Evolutionary conservation across 23 tunicate species (phyloP).

Genomic region (Corella eumyota): DNA sequence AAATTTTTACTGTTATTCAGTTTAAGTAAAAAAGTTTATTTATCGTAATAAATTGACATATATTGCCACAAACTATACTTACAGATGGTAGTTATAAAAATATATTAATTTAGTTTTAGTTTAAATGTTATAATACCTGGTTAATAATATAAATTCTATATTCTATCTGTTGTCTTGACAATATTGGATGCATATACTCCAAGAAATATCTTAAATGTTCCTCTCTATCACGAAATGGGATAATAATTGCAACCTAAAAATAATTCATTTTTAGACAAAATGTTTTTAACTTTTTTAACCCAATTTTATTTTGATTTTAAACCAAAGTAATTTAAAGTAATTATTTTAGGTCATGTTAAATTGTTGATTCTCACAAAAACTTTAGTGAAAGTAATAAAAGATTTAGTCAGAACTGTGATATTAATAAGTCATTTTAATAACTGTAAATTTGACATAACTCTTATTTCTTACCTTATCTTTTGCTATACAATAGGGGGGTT

Average conservation of each 20-base stretch:
- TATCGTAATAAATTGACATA: no score
- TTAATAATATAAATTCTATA: slow-evolving; percentile 84
- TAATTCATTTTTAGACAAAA: not conserved
- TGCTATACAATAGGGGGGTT: slow-evolving; percentile 63
- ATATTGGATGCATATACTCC: slow-evolving; percentile 88
- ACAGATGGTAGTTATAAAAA: no score
- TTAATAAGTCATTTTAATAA: not conserved
- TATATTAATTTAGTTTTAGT: no score
- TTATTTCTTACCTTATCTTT: slow-evolving; percentile 42
- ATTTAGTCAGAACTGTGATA: not conserved
- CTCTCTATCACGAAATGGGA: slow-evolving; percentile 84
- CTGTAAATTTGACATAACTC: no score
- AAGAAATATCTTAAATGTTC: slow-evolving; percentile 77
- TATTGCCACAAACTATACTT: no score
- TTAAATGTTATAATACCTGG: no score
- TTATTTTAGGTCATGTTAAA: not conserved
- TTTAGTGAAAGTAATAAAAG: not conserved
- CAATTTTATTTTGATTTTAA: not conserved
- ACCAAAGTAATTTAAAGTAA: not conserved
- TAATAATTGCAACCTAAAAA: slow-evolving; percentile 72
- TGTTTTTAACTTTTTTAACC: not conserved
- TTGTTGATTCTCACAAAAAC: no score
- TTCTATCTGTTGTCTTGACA: slow-evolving; percentile 85
- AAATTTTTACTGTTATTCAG: no score
- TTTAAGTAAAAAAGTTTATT: no score